Conservation (phyloP, 2,797 vertebrate species). For the Heliangelus exortis region DNA sequence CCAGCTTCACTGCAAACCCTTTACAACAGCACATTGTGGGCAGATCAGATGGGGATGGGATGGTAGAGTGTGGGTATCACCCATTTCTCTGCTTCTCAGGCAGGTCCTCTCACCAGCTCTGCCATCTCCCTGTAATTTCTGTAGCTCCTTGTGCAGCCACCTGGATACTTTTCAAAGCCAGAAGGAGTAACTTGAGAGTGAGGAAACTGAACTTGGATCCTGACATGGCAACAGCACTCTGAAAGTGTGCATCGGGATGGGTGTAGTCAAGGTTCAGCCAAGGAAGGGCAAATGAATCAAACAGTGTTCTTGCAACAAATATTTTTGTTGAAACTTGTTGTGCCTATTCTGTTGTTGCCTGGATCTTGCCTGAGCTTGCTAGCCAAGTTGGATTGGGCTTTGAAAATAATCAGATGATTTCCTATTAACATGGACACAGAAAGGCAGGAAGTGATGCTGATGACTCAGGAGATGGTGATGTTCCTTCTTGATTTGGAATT, state of each 20-base stretch:
- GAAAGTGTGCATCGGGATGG: conserved; percentile 23
- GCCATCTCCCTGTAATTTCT: conserved; percentile 48
- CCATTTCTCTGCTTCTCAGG: conserved; percentile 59
- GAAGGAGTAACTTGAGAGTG: conserved; percentile 11
- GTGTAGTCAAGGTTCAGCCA: conserved; percentile 40
- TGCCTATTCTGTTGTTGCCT: conserved; percentile 46
- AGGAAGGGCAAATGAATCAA: conserved; percentile 61
- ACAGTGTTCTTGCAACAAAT: conserved; percentile 47
- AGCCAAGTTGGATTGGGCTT: conserved; percentile 37
- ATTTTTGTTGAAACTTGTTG: conserved; percentile 69
- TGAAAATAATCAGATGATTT: conserved; percentile 53
- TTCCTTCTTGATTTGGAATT: conserved; percentile 45
- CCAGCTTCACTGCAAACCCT: conserved; percentile 70
- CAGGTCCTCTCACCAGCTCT: conserved; percentile 34
- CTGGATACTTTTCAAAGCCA: conserved; percentile 31
- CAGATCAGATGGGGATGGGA: conserved; percentile 31
- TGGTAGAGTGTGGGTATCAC: conserved; percentile 50
- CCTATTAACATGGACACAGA: conserved; percentile 36
- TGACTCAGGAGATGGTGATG: conserved; percentile 45
- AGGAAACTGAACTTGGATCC: conserved; percentile 25
- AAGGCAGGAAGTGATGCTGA: conserved; percentile 51
- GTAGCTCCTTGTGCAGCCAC: conserved; percentile 40
- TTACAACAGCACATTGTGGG: conserved; percentile 78
- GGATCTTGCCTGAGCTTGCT: conserved; percentile 44
- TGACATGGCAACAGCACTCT: background rate